These are phyloP conservation scores for Oreochromis niloticus DNA, from an alignment of 2,113 vertebrate genomes.

Conservation along the genomic window DNA sequence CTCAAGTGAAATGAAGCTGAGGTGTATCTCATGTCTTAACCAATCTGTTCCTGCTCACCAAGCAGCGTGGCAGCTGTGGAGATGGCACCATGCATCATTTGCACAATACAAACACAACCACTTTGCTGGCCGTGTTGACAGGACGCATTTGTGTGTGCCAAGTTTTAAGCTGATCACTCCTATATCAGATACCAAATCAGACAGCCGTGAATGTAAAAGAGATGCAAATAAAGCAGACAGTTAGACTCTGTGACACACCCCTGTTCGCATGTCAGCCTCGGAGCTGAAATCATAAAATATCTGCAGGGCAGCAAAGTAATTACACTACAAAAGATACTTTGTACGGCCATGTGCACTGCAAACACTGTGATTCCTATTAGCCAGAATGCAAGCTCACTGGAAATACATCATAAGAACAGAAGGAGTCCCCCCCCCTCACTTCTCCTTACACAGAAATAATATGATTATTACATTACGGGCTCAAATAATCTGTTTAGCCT, in stretches of 20 bases:
- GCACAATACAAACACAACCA: not conserved
- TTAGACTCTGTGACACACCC: not conserved
- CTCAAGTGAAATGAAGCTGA: constrained; percentile 31
- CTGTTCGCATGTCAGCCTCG: not conserved
- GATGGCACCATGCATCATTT: not conserved
- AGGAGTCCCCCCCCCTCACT: not conserved
- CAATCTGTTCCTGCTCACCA: constrained; percentile 33
- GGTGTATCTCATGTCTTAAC: constrained; percentile 29
- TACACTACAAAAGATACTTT: constrained; percentile 34
- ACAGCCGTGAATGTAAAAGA: constrained; percentile 11
- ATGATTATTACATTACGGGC: not conserved
- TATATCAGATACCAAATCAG: not conserved
- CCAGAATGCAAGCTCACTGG: not conserved
- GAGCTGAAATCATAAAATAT: not conserved
- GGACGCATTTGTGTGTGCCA: not conserved
- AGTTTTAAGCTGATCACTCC: not conserved
- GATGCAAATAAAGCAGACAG: not conserved
- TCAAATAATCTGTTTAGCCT: not conserved
- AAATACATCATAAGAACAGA: not conserved
- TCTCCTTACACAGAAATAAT: not conserved
- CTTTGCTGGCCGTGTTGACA: not conserved
- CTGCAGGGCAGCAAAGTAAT: not conserved
- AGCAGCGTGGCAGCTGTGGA: not conserved
- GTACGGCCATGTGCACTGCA: not conserved
- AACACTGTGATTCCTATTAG: not conserved